Evolutionary conservation across 2,113 vertebrate species (phyloP), one percentile per base, ranked within the genome.

Genomic region (Centrocercus urophasianus): DNA sequence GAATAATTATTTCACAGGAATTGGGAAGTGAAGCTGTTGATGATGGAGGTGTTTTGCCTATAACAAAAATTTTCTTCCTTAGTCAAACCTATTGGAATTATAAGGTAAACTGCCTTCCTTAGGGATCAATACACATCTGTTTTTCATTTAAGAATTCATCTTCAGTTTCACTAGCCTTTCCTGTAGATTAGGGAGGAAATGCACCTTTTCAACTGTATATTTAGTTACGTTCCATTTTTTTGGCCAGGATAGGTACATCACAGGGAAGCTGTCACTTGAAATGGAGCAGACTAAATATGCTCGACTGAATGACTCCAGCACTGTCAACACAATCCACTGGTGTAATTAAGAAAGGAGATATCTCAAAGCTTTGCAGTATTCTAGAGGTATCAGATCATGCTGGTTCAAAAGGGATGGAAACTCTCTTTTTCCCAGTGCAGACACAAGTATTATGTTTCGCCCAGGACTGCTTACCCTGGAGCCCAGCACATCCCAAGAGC

Each of bases 281-380:
- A 32, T 63, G 70, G 48, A 78, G 61, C 52, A 84, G 88, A 57
- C 52, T 84, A 71, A 90, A 83, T 67, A 18, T 40, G 38, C 47
- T 48, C 73, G 84, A 72, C 78, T 79, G 73, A 75, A 43, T 76
- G 57, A 83, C 82, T 82, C 65, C 77, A 72, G 17, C 67, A 27
- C 34, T 32, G 56, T 67, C 76, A 84, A 70, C n/a, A 6, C 17
- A 80, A 93, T 65, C 77, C 63, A 25, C 28, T 60, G 59, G 22
- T 69, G 61, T 65, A 75, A 82, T 77, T 75, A 66, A 82, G 90
- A 86, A 83, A 81, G 77, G 77, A 90, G 90, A 89, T 48, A 64
- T 54, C 73, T 61, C 54, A 77, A 54, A 81, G 73, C 65, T 86
- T 78, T 93, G 43, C 73, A 60, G 27, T 78, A 54, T 57, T 93